Base-by-base conservation (phyloP, 2,113 vertebrate species). In the Eurypyga helias region DNA sequence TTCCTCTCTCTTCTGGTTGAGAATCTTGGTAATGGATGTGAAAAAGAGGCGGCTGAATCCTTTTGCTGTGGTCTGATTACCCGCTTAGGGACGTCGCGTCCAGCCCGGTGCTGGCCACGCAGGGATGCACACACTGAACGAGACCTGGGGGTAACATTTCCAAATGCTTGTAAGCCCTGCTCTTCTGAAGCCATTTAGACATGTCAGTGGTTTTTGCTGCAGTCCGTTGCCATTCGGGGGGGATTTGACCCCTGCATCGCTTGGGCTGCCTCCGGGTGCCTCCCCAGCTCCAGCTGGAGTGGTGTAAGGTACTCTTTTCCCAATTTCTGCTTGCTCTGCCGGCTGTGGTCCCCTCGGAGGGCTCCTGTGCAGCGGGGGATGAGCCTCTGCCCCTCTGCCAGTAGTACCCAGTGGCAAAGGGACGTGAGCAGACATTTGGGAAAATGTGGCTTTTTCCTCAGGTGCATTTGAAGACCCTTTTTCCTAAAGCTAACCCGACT, bases 291-390 rank as follows among this genome's bases (percentile, higher is more conserved):
- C 10, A 24, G n/a, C 29, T 71, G 57, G 46, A 88, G 61, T 51
- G 25, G 14, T 2, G 43, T 29, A 20, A 88, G 25, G n/a, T 43
- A 1, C 65, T 29, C 7, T 25, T 82, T 67, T 64, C 62, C 52
- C 75, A 64, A 6, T 72, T 86, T 51, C 41, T 20, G 5, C 46
- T 75, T 0, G 0, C 15, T 48, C 38, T 89, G 49, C 49, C 23
- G 10, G 54, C n/a, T 52, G 20, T 91, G 73, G 10, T 54, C 45
- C 2, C 6, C 12, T 16, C 66, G 91, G 60, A 76, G 43, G 46
- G 46, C 60, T 87, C 33, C 46, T 2, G 9, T 33, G 1, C 6
- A 45, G 60, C 72, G 52, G 73, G 3, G 1, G 10, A 0, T 14
- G 43, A 91, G 31, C 43, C 26, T 64, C 52, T 26, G 34, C 28